A percentile compares a stretch with the other conserved stretches of the same genome.
Evolutionary conservation across 2,797 vertebrate genomes (phyloP).

Genomic region (Coracias cyanogaster): DNA sequence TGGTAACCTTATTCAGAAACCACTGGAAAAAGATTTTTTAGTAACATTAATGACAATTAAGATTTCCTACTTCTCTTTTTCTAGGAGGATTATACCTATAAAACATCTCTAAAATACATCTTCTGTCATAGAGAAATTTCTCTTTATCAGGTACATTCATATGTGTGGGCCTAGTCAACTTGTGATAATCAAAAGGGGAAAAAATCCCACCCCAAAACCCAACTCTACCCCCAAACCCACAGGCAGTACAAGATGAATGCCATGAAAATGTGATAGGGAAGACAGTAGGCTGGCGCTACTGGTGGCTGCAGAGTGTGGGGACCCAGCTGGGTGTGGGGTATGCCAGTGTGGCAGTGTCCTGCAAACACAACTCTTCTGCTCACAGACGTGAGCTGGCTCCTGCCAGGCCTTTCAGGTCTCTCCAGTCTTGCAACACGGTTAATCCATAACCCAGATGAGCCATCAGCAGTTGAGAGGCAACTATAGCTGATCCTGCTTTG

Average conservation of each 20-base stretch:
- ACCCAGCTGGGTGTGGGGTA: rapidly evolving
- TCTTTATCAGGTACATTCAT: not conserved
- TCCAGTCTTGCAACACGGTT: rapidly evolving
- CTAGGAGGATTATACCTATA: not conserved
- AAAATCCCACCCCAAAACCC: not conserved
- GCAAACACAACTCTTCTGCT: not conserved
- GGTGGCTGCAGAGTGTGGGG: not conserved
- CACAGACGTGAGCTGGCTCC: not conserved
- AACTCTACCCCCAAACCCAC: not conserved
- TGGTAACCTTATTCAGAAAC: not conserved
- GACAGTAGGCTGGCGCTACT: not conserved
- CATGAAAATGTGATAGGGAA: not conserved
- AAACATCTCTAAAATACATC: not conserved
- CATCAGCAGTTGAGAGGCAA: not conserved
- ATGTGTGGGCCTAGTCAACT: not conserved
- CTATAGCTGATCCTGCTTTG: not conserved
- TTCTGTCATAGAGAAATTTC: not conserved
- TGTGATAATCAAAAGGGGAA: not conserved
- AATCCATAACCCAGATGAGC: not conserved
- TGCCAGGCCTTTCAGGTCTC: not conserved
- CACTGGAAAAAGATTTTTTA: not conserved
- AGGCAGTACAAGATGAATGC: not conserved
- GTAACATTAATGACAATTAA: not conserved
- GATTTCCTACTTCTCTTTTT: not conserved
- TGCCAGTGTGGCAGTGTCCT: rapidly evolving